Evolutionary conservation across 2,797 vertebrate species (phyloP), one percentile per base, ranked within the genome.

Genomic region (Lacerta viridis): DNA sequence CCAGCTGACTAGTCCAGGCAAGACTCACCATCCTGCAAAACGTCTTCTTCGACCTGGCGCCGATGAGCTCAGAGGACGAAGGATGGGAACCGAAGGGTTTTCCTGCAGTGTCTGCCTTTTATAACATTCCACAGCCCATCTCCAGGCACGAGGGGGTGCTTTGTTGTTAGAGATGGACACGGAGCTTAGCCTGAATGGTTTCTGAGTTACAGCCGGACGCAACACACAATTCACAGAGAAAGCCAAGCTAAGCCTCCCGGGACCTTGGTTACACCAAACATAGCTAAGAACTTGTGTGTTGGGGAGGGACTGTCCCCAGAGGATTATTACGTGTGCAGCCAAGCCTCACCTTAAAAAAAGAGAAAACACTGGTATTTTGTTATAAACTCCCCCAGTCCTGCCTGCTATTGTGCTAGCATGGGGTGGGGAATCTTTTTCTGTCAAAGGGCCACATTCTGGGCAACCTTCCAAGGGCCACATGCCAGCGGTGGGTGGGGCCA

Each of bases 111-210:
- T 59, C 7, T 55, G 27, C 9, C 78, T 36, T 74, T 83, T 80
- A 87, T 87, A 83, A 89, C 66, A 66, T 11, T 74, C 78, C 43
- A 18, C 25, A 75, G 85, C 50, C 78, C 66, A 72, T 61, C 69
- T 59, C 86, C 50, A n/a, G n/a, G 77, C 77, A 43, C 79, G 83
- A 84, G 15, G 66, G 66, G 79, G 39, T 1, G 2, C 7, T 90
- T 87, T 90, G 89, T 90, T 90, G 89, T 90, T 90, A 84, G 89
- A 84, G 71, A 90, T 86, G 20, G 89, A 43, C 27, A n/a, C 17
- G 1, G 17, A 27, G 69, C 76, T 66, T 87, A 79, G 72, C 71
- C 76, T 69, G 85, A 75, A 84, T 41, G 43, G 89, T 90, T 80
- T 84, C 85, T 87, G 68, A 71, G 89, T 74, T 87, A 90, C 89